phyloP scores from a whole-genome alignment of 1,140 invertebrate genomes.

The Lasioglossum baleicum region DNA sequence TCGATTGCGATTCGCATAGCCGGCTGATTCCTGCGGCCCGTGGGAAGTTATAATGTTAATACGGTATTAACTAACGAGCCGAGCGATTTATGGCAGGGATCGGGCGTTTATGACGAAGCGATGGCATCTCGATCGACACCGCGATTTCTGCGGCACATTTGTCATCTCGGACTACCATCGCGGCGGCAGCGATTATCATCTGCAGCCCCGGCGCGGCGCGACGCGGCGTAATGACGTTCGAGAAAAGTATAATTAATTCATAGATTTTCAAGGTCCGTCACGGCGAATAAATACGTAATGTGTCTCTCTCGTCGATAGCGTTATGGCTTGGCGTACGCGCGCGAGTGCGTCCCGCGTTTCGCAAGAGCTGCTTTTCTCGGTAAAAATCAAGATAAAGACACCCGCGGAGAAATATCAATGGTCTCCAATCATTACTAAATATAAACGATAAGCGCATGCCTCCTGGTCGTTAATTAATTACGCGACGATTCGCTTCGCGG shows the following conservation, averaged over 20 bases:
- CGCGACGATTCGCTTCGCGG: neutral
- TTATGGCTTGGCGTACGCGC: constrained; percentile 5
- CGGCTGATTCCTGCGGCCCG: neutral
- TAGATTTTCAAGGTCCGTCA: constrained; percentile 44
- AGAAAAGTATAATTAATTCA: constrained; percentile 43
- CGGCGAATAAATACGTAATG: constrained; percentile 42
- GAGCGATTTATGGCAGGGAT: constrained; percentile 13
- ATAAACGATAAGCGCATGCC: constrained; percentile 40
- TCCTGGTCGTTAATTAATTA: neutral
- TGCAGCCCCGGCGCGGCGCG: neutral
- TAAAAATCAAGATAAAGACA: constrained; percentile 10
- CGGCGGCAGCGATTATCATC: constrained; percentile 20
- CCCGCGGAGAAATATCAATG: constrained; percentile 29
- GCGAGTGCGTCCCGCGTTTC: neutral
- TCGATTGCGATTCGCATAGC: neutral
- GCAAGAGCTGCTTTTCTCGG: constrained; percentile 20
- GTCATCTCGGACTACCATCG: constrained; percentile 9
- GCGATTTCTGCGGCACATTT: constrained; percentile 30
- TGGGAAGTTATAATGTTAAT: constrained; percentile 38
- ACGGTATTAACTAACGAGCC: constrained; percentile 39
- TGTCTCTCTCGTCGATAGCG: constrained; percentile 40
- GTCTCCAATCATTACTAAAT: constrained; percentile 46
- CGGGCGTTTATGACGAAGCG: constrained; percentile 16
- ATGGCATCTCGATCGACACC: constrained; percentile 8
- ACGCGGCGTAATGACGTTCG: constrained; percentile 17